Conservation (phyloP, 2,113 vertebrate species). For the Todiramphus chloris region DNA sequence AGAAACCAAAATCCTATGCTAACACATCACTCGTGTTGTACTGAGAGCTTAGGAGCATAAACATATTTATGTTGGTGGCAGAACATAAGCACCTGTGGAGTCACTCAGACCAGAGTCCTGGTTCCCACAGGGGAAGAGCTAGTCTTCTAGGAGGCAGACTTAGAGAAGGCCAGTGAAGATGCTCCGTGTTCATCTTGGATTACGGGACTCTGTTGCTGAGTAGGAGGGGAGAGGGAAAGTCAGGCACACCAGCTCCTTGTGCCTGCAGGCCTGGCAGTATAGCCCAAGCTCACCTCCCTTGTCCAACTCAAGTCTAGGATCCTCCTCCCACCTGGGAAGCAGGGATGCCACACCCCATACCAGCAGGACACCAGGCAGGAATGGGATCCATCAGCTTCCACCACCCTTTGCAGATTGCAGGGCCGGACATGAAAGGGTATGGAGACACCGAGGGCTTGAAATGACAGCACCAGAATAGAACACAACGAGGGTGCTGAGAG, state of each 20-base stretch:
- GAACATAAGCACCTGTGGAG: background rate
- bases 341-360: background rate
- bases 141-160: background rate
- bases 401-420: accelerated
- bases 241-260: accelerated
- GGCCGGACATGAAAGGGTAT: accelerated
- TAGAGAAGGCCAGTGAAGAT: background rate
- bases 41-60: background rate
- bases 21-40: background rate
- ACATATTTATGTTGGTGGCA: background rate
- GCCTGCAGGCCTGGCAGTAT: background rate
- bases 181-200: accelerated
- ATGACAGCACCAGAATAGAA: background rate
- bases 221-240: background rate
- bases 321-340: background rate
- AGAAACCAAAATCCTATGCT: background rate
- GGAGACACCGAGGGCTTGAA: background rate
- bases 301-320: accelerated
- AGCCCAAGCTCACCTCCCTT: background rate
- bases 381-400: background rate
- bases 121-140: accelerated
- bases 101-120: accelerated
- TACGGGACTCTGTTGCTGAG: accelerated
- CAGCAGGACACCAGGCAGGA: background rate
- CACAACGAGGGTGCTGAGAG: accelerated